A percentile compares a stretch with the other conserved stretches of the same genome.
These are phyloP conservation scores for Toxotes lorentzi DNA, from an alignment of 2,797 vertebrate genomes.

Conservation along the genomic window DNA sequence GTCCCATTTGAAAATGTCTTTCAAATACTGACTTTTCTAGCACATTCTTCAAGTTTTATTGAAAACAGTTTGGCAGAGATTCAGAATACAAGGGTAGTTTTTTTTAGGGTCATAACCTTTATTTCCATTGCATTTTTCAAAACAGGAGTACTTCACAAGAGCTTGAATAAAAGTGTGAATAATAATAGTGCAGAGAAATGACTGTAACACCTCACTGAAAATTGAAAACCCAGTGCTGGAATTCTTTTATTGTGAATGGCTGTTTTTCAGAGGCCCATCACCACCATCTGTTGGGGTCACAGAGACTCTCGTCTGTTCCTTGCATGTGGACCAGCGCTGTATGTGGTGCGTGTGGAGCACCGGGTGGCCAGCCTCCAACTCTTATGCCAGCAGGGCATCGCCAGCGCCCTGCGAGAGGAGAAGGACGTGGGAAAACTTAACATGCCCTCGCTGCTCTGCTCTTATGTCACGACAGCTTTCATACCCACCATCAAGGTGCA, in stretches of 20 bases:
- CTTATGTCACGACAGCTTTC: conserved; percentile 97
- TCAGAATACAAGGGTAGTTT: too few relatives aligned
- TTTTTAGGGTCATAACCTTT: background rate
- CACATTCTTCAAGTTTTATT: too few relatives aligned
- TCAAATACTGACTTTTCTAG: too few relatives aligned
- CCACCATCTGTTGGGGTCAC: conserved; percentile 99
- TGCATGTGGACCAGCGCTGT: conserved; percentile 94
- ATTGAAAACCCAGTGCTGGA: background rate
- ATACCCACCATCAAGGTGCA: conserved; percentile 97
- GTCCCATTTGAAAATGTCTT: background rate
- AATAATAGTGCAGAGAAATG: background rate
- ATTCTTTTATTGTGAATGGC: conserved; percentile 10
- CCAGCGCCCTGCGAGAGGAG: conserved; percentile 94
- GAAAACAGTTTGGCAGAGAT: too few relatives aligned
- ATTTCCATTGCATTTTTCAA: background rate
- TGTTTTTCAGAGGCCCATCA: conserved; percentile 92
- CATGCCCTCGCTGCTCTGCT: conserved; percentile 96
- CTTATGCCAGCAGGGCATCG: conserved; percentile 96
- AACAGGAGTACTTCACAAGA: background rate
- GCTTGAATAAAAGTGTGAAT: background rate
- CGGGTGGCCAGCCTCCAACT: conserved; percentile 96
- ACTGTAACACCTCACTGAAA: background rate
- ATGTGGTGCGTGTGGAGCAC: conserved; percentile 97
- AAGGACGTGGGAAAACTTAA: conserved; percentile 96
- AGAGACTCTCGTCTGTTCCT: conserved; percentile 97